phyloP scores from a whole-genome alignment of 2,113 vertebrate species.

The Phyllopteryx taeniolatus region DNA sequence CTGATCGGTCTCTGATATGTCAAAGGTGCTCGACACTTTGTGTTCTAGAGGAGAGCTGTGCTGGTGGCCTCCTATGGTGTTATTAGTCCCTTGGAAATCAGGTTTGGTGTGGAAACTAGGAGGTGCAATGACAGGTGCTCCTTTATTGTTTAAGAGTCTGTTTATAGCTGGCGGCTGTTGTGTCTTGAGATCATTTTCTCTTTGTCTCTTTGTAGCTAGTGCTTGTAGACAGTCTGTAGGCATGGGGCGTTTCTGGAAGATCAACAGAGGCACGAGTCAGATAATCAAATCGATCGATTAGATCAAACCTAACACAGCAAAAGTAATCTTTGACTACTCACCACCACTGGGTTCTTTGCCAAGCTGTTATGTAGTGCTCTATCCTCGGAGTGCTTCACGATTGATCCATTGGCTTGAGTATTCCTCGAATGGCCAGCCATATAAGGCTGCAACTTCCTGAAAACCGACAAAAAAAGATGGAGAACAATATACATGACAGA shows the following conservation, averaged over 20 bases:
- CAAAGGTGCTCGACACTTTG: slow-evolving; percentile 42
- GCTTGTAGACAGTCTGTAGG: slow-evolving; percentile 61
- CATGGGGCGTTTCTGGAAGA: slow-evolving; percentile 73
- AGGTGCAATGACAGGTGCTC: slow-evolving; percentile 12
- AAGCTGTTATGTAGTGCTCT: slow-evolving; percentile 53
- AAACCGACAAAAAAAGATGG: slow-evolving; percentile 15
- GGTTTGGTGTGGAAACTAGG: slow-evolving; percentile 54
- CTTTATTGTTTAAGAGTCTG: slow-evolving; percentile 44
- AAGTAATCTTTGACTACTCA: slow-evolving; percentile 38
- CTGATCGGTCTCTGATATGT: slow-evolving; percentile 33
- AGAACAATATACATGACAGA: neutral
- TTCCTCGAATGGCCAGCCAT: slow-evolving; percentile 55
- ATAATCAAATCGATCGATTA: neutral
- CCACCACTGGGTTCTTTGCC: slow-evolving; percentile 62
- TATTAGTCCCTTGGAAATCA: slow-evolving; percentile 55
- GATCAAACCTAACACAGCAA: neutral
- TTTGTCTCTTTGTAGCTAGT: slow-evolving; percentile 68
- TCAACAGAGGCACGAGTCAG: neutral
- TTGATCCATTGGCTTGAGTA: slow-evolving; percentile 48
- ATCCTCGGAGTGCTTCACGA: slow-evolving; percentile 61
- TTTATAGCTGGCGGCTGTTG: slow-evolving; percentile 49
- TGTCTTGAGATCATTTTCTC: slow-evolving; percentile 51
- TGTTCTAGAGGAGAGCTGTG: slow-evolving; percentile 45
- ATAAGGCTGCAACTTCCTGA: slow-evolving; percentile 69
- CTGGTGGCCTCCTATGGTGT: slow-evolving; percentile 27